phyloP scores from a whole-genome alignment of 2,113 vertebrate species.

The Circaetus gallicus region DNA sequence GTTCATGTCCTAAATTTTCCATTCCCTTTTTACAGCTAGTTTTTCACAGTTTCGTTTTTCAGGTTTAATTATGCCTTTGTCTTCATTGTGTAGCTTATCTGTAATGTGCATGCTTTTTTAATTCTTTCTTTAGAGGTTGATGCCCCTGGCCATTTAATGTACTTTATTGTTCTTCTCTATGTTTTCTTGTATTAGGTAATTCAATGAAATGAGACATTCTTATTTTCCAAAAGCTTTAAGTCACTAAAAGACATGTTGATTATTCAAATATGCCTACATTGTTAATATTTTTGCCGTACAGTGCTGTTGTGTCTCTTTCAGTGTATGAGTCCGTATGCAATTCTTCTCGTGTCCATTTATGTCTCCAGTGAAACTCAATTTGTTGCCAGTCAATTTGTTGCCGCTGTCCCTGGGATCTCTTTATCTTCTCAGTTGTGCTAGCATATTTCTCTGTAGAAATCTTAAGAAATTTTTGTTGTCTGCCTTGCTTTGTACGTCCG shows the following conservation, averaged over 20 bases:
- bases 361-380: neutral
- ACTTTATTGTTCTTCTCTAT: neutral
- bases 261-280: neutral
- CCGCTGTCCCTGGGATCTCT: neutral
- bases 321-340: neutral
- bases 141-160: neutral
- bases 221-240: neutral
- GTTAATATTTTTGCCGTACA: neutral
- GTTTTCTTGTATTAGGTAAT: neutral
- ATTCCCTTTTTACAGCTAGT: neutral
- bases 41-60: neutral
- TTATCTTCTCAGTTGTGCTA: neutral
- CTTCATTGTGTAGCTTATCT: neutral
- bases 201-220: neutral
- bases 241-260: neutral
- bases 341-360: neutral
- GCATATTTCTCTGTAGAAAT: neutral
- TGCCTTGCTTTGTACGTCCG: neutral
- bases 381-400: neutral
- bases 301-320: neutral
- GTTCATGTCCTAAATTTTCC: neutral
- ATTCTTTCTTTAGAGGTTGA: neutral
- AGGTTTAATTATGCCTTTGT: neutral
- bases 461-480: neutral
- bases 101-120: neutral